Conservation (phyloP, 2,888 invertebrate species). For the Lomographa bimaculata region DNA sequence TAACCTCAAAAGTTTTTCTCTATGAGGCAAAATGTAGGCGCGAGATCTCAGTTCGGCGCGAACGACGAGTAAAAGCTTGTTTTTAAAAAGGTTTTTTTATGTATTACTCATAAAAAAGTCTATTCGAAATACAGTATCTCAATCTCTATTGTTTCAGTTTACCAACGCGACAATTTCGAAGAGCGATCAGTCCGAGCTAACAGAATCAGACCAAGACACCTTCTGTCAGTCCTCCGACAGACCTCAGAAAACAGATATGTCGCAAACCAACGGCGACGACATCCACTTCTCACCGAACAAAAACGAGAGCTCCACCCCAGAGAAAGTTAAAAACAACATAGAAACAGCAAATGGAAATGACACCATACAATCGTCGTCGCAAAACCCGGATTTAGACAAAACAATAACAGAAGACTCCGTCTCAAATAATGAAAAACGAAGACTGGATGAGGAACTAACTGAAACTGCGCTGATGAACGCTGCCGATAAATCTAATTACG, state of each 20-base stretch:
- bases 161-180: conserved; percentile 60
- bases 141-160: conserved; percentile 48
- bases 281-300: conserved; percentile 28
- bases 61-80: no score
- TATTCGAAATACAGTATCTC: no score
- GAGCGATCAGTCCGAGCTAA: conserved; percentile 54
- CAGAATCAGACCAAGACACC: conserved; percentile 58
- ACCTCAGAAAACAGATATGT: conserved; percentile 21
- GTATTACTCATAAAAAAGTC: no score
- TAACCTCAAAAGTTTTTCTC: no score
- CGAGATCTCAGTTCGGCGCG: no score
- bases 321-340: conserved; percentile 30
- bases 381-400: not conserved
- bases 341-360: conserved; percentile 5
- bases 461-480: conserved; percentile 6
- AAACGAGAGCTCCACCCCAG: conserved; percentile 41
- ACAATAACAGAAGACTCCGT: conserved; percentile 5
- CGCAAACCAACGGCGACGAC: conserved; percentile 27
- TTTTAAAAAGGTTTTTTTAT: no score
- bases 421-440: conserved; percentile 8
- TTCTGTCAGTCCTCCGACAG: conserved; percentile 32
- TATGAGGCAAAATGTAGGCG: no score
- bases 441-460: conserved; percentile 12
- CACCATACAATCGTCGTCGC: not conserved
- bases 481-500: conserved; percentile 12